Evolutionary conservation across 2,888 invertebrate genomes (phyloP).

Genomic region (Amiota communis): DNA sequence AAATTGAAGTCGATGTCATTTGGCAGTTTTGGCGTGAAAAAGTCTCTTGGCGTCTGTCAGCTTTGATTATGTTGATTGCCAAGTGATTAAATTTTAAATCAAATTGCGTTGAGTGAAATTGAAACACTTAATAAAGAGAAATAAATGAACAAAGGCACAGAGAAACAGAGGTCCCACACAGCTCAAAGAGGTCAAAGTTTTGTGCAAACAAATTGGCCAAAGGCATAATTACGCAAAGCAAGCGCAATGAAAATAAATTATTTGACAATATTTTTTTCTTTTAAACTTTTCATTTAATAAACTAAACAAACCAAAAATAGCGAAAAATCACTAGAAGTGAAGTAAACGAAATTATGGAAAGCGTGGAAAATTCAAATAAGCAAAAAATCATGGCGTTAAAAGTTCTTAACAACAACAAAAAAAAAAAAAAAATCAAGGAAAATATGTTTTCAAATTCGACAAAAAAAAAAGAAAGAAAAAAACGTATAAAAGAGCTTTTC

Average conservation of each 20-base stretch:
- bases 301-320: background rate
- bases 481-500: slow-evolving; percentile 33
- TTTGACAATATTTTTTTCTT: background rate
- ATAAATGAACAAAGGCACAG: no score
- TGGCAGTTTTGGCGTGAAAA: background rate
- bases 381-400: slow-evolving; percentile 1
- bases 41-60: slow-evolving; percentile 19
- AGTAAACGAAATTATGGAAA: background rate
- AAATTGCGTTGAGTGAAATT: slow-evolving; percentile 45
- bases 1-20: background rate
- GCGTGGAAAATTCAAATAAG: background rate
- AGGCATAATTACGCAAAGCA: background rate
- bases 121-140: background rate
- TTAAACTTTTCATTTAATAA: background rate
- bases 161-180: background rate
- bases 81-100: slow-evolving; percentile 62
- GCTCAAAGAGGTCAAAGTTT: background rate
- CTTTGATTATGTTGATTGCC: slow-evolving; percentile 51
- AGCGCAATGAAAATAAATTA: background rate
- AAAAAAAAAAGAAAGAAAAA: background rate
- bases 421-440: slow-evolving; percentile 23
- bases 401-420: slow-evolving; percentile 22
- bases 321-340: background rate
- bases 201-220: background rate
- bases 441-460: background rate